A percentile compares a stretch with the other conserved stretches of the same genome.
phyloP scores from a whole-genome alignment of 2,113 vertebrate genomes.

The Cynocephalus volans region DNA sequence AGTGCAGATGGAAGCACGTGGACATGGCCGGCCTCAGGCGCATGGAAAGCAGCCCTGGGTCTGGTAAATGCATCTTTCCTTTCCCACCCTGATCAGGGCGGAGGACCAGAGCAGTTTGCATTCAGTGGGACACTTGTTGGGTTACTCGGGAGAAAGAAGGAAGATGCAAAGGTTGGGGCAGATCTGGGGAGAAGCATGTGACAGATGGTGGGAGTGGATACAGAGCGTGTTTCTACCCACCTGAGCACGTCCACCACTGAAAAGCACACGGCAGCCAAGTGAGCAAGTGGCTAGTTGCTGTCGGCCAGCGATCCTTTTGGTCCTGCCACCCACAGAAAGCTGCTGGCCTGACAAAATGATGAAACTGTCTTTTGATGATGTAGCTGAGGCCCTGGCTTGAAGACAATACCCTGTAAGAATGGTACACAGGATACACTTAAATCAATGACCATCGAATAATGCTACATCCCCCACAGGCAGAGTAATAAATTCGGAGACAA shows the following conservation, averaged over 20 bases:
- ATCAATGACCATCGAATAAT: neutral
- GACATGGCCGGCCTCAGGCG: neutral
- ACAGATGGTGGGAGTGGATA: neutral
- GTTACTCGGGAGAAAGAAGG: neutral
- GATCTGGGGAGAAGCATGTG: neutral
- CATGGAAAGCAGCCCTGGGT: neutral
- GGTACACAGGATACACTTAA: too few species aligned
- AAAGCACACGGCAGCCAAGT: neutral
- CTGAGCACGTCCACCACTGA: neutral
- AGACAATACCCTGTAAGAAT: neutral
- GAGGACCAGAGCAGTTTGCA: neutral
- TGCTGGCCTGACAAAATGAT: neutral
- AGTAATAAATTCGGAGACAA: neutral
- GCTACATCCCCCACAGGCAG: neutral
- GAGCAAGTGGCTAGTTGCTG: neutral
- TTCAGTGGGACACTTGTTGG: neutral
- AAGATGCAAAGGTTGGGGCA: neutral
- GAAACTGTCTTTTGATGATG: neutral
- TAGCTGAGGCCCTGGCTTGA: neutral
- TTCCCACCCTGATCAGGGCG: neutral
- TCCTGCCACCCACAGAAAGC: neutral
- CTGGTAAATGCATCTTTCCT: neutral
- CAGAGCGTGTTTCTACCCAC: too few species aligned
- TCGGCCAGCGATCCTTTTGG: neutral
- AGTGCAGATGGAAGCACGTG: too few species aligned